Conservation (phyloP, 2,888 invertebrate genomes). For the Hyles lineata region DNA sequence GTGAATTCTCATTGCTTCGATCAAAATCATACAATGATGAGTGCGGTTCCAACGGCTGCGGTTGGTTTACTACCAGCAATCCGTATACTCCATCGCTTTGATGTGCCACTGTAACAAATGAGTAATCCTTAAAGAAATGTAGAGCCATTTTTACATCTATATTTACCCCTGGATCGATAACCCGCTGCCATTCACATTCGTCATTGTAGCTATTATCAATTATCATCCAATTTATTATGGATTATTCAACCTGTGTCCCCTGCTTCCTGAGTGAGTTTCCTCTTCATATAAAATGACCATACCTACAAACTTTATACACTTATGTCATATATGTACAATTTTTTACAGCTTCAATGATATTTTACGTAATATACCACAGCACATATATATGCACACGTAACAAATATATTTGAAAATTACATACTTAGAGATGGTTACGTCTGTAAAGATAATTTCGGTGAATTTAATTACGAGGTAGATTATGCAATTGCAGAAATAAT, state of each 20-base stretch:
- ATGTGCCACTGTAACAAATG: conserved; percentile 78
- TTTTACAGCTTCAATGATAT: neutral
- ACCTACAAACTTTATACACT: neutral
- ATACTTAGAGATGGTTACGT: neutral
- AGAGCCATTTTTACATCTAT: too few relatives aligned
- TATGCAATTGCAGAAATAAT: too few relatives aligned
- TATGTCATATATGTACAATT: neutral
- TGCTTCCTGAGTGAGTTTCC: too few relatives aligned
- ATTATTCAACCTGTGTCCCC: too few relatives aligned
- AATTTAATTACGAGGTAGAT: too few relatives aligned
- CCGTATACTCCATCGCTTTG: conserved; percentile 86
- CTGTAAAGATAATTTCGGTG: too few relatives aligned
- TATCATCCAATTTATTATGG: too few relatives aligned
- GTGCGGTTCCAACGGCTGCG: conserved; percentile 72
- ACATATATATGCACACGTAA: neutral
- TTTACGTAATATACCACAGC: neutral
- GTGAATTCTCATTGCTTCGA: conserved; percentile 72
- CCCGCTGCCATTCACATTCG: too few relatives aligned
- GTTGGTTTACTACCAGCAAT: conserved; percentile 82
- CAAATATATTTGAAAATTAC: neutral
- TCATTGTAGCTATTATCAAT: too few relatives aligned
- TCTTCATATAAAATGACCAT: neutral
- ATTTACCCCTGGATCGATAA: too few relatives aligned
- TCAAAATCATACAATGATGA: conserved; percentile 74
- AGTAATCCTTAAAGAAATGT: neutral